Conservation (phyloP, 1,140 invertebrate genomes). For the Wiebesia pumilae region DNA sequence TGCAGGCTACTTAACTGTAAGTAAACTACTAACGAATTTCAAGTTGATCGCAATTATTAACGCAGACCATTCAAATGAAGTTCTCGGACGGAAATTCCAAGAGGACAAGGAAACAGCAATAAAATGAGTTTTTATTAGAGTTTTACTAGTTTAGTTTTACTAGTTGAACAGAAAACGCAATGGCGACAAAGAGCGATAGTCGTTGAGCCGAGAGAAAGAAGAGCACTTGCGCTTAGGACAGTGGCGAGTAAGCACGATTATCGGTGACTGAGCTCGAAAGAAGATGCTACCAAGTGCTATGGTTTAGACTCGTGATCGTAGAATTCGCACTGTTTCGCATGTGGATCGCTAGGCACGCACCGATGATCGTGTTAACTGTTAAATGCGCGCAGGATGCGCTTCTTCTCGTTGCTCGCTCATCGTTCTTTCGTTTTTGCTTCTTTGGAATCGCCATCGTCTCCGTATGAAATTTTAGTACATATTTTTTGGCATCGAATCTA, state of each 20-base stretch:
- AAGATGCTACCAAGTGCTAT: not conserved
- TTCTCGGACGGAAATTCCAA: too few relatives aligned
- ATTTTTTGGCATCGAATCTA: not conserved
- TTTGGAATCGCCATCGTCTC: constrained; percentile 6
- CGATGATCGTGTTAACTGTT: constrained; percentile 70
- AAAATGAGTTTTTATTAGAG: too few relatives aligned
- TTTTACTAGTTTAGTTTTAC: too few relatives aligned
- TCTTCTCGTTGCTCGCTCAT: constrained; percentile 52
- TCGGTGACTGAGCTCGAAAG: constrained; percentile 5
- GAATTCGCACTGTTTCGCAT: constrained; percentile 75
- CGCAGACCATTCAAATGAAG: too few relatives aligned
- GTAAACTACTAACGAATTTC: too few relatives aligned
- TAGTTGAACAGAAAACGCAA: not conserved
- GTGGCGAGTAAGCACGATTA: constrained; percentile 24
- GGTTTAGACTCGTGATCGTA: not conserved
- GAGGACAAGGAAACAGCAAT: too few relatives aligned
- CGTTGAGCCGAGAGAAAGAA: not conserved
- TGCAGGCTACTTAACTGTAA: too few relatives aligned
- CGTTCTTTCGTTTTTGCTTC: not conserved
- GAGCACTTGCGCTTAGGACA: not conserved
- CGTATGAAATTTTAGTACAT: not conserved
- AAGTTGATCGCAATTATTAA: too few relatives aligned
- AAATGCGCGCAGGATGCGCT: constrained; percentile 56
- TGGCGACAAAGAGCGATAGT: not conserved
- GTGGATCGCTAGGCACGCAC: constrained; percentile 73